Percentiles rank a stretch among this genome's conserved stretches.
Evolutionary conservation across 2,113 vertebrate genomes (phyloP).

Genomic region (Vombatus ursinus): DNA sequence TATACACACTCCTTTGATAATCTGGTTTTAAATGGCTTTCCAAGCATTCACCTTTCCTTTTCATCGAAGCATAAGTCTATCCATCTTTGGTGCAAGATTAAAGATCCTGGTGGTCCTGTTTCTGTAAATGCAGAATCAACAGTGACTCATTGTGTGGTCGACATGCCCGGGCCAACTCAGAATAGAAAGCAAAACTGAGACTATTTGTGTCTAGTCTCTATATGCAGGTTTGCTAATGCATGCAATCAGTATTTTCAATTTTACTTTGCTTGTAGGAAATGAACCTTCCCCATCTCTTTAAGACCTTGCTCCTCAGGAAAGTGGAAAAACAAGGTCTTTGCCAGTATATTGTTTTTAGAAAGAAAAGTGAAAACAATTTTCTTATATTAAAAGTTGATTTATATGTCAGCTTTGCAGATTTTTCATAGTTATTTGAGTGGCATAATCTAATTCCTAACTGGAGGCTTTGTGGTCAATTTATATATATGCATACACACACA

Average conservation of each 20-base stretch:
- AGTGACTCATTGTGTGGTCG: constrained; percentile 54
- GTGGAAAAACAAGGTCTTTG: constrained; percentile 1
- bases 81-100: constrained; percentile 52
- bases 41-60: constrained; percentile 38
- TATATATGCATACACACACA: too few species aligned
- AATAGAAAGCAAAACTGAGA: constrained; percentile 37
- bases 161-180: constrained; percentile 58
- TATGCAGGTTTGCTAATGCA: constrained; percentile 34
- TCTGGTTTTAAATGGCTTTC: constrained; percentile 37
- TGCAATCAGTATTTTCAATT: constrained; percentile 47
- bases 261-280: constrained; percentile 37
- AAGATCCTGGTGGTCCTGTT: constrained; percentile 60
- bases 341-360: background rate
- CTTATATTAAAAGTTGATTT: constrained; percentile 24
- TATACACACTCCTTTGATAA: constrained; percentile 49
- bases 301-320: constrained; percentile 35
- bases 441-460: background rate
- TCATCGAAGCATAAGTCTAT: constrained; percentile 54
- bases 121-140: constrained; percentile 65
- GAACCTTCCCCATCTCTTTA: constrained; percentile 10
- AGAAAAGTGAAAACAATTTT: background rate
- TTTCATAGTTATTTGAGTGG: background rate
- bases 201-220: background rate
- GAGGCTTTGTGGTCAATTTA: constrained; percentile 4
- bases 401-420: constrained; percentile 12